A percentile compares a stretch with the other conserved stretches of the same genome.
phyloP scores from a whole-genome alignment of 2,113 vertebrate species.

The Sclerurus mexicanus region DNA sequence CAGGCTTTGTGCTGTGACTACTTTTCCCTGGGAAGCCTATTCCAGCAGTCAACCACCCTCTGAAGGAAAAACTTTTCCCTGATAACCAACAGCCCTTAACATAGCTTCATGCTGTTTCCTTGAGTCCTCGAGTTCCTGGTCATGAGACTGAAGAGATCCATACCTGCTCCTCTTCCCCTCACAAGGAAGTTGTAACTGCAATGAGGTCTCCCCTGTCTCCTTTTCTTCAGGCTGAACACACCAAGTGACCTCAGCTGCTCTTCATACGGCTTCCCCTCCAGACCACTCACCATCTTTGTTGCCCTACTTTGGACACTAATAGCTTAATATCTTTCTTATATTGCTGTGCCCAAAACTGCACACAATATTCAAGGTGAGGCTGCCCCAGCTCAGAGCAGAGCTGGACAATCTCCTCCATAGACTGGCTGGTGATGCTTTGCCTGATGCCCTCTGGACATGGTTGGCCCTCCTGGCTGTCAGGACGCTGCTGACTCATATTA shows the following conservation, averaged over 20 bases:
- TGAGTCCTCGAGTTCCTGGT: neutral
- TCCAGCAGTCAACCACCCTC: accelerated
- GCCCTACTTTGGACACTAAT: neutral
- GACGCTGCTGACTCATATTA: neutral
- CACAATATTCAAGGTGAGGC: neutral
- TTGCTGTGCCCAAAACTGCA: accelerated
- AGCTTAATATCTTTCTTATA: neutral
- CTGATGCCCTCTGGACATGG: accelerated
- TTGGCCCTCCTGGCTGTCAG: neutral
- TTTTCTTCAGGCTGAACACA: neutral
- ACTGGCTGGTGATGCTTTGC: accelerated
- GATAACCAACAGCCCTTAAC: neutral
- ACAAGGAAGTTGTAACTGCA: neutral
- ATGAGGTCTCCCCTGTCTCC: neutral
- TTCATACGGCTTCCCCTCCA: too few relatives aligned
- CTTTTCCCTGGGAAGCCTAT: neutral
- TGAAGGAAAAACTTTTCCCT: neutral
- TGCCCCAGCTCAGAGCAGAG: neutral
- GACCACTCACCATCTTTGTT: neutral
- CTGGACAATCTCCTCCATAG: neutral
- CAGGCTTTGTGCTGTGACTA: neutral
- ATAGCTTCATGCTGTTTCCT: neutral
- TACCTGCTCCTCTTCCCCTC: neutral
- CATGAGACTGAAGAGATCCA: neutral
- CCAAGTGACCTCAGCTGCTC: neutral